These are phyloP conservation scores for Trachythela sp. DNA, from an alignment of 64 coral and sea anemone genomes.

Conservation along the genomic window DNA sequence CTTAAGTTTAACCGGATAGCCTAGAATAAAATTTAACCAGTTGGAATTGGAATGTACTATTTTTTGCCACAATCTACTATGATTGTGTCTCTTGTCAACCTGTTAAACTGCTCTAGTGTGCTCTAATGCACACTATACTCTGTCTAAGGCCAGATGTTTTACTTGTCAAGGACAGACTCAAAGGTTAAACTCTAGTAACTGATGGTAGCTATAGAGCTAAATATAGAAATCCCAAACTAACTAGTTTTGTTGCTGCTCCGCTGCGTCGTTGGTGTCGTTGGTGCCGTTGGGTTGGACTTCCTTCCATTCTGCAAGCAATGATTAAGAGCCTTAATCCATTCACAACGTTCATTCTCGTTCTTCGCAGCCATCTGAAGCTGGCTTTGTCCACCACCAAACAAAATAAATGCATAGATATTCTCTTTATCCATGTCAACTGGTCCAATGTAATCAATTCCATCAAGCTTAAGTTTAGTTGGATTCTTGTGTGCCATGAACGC, in stretches of 20 bases:
- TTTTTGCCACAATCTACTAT: too few relatives aligned
- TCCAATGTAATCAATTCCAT: background rate
- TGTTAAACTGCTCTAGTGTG: too few relatives aligned
- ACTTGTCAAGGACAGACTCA: too few relatives aligned
- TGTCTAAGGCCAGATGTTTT: too few relatives aligned
- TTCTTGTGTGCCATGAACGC: background rate
- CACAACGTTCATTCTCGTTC: background rate
- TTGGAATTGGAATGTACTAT: background rate
- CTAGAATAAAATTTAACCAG: background rate
- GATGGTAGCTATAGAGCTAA: too few relatives aligned
- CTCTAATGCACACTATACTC: too few relatives aligned
- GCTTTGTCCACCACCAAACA: background rate
- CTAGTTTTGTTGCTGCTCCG: background rate
- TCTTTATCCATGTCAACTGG: background rate
- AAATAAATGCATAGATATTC: background rate
- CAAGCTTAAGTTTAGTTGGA: background rate
- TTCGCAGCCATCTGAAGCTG: background rate
- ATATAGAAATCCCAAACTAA: background rate
- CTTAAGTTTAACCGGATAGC: background rate
- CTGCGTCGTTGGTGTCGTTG: background rate
- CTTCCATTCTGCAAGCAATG: background rate
- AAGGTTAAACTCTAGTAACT: too few relatives aligned
- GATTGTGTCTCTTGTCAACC: too few relatives aligned
- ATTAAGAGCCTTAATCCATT: background rate
- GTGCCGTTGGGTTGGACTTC: background rate